Base-by-base conservation (phyloP, 2,113 vertebrate species). In the Alligator mississippiensis region DNA sequence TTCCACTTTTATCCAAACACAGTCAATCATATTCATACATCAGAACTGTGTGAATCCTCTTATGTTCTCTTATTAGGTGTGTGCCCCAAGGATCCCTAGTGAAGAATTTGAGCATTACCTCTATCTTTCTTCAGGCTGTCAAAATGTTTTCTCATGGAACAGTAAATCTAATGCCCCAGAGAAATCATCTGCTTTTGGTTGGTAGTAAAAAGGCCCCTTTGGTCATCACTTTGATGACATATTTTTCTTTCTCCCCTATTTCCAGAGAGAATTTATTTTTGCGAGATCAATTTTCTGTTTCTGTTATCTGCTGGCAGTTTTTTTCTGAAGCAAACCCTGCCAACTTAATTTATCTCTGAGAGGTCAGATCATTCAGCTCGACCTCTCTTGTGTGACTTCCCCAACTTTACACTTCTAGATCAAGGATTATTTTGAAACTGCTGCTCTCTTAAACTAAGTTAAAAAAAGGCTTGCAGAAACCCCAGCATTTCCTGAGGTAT, bases 21-120 rank as follows among this genome's bases (percentile, higher is more conserved):
- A 47, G 0, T 0, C 7, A 80, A 11, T 78, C 57, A 11, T 9
- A 17, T 54, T 85, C 10, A 16, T 10, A 57, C 1, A 38, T 1
- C 11, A 63, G 28, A 81, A 30, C 57, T 87, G 13, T 84, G 24
- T 10, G 24, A 1, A 12, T 74, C 91, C 3, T 22, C 9, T 13
- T 72, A 34, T 81, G 4, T 75, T 85, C 24, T 91, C 25, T 68
- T 93, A n/a, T 77, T 63, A 70, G 4, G 19, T 90, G 25, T 79
- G 15, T 66, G 17, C 13, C 27, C 4, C 28, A 54, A 92, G 11
- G 22, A 58, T 25, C 68, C 28, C 54, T 16, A 85, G 74, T 6
- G 8, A 27, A 12, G 12, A 89, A 89, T 81, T 84, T 62, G 25
- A 60, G 55, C 19, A 77, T 9, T 54, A 16, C 6, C 11, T 58